A percentile compares a stretch with the other conserved stretches of the same genome.
These are phyloP conservation scores for Elysia crispata DNA, from an alignment of 2,888 invertebrate species.

Conservation along the genomic window DNA sequence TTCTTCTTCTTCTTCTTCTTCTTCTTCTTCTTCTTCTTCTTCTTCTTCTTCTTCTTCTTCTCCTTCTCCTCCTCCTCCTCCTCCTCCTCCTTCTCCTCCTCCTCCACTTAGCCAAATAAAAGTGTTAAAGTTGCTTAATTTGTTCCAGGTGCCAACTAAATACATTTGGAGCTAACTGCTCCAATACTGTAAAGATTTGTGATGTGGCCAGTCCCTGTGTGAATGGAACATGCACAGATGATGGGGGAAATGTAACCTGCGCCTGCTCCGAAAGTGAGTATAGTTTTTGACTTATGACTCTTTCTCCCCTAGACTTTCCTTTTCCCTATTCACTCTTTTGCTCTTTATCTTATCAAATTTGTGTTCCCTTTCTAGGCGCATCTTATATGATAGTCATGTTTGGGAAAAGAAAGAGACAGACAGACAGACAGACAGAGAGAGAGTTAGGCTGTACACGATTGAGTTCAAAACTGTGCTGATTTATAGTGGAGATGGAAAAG, in stretches of 20 bases:
- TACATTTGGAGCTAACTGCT: conserved; percentile 85
- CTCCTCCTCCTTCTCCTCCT: conserved; percentile 11
- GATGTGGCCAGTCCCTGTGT: conserved; percentile 86
- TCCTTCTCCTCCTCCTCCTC: conserved; percentile 23
- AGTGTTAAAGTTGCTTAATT: no score
- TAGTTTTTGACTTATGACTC: neutral
- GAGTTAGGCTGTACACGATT: no score
- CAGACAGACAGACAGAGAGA: no score
- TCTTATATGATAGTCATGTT: no score
- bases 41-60: conserved; percentile 34
- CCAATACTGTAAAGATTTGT: conserved; percentile 94
- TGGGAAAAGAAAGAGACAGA: no score
- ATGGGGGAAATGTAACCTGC: conserved; percentile 50
- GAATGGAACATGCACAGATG: conserved; percentile 86
- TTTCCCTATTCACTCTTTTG: no score
- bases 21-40: conserved; percentile 36
- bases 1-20: conserved; percentile 39
- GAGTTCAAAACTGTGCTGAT: no score
- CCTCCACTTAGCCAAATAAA: no score
- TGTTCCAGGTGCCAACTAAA: conserved; percentile 61
- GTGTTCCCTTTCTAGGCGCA: no score
- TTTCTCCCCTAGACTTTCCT: no score
- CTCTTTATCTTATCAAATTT: no score
- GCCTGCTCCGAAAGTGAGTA: conserved; percentile 52
- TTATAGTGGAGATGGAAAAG: no score